Evolutionary conservation across 2,888 invertebrate genomes (phyloP).

Genomic region (Dryomyza anilis): DNA sequence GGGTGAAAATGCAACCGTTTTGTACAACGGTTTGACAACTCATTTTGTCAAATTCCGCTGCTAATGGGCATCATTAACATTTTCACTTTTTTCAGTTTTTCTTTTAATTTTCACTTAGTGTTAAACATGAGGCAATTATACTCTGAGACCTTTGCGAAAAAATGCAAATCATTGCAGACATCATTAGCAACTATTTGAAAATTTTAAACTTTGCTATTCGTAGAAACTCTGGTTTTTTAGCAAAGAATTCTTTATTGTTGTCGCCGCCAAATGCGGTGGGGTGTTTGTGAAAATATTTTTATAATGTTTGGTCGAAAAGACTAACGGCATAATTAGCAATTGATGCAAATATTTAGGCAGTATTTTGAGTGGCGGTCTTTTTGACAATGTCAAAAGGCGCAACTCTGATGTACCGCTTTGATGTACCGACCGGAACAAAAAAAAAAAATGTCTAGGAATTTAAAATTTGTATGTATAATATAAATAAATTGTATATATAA

Average conservation of each 20-base stretch:
- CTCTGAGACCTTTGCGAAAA: no score
- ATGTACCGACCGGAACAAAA: neutral
- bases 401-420: no score
- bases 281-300: constrained; percentile 16
- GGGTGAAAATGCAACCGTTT: no score
- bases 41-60: neutral
- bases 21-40: neutral
- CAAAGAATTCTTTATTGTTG: neutral
- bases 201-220: neutral
- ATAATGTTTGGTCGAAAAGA: neutral
- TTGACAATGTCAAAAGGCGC: no score
- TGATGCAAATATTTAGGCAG: neutral
- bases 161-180: constrained; percentile 9
- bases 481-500: no score
- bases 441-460: no score
- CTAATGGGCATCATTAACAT: constrained; percentile 1
- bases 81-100: neutral
- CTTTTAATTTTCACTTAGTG: neutral
- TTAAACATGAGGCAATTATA: no score
- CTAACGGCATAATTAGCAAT: neutral
- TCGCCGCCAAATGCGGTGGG: neutral
- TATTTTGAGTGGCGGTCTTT: neutral
- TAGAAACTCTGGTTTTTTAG: neutral
- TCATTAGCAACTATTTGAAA: constrained; percentile 12
- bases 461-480: no score